Base-by-base conservation (phyloP, 2,888 invertebrate genomes). In the Noctuana brunneofusca region DNA sequence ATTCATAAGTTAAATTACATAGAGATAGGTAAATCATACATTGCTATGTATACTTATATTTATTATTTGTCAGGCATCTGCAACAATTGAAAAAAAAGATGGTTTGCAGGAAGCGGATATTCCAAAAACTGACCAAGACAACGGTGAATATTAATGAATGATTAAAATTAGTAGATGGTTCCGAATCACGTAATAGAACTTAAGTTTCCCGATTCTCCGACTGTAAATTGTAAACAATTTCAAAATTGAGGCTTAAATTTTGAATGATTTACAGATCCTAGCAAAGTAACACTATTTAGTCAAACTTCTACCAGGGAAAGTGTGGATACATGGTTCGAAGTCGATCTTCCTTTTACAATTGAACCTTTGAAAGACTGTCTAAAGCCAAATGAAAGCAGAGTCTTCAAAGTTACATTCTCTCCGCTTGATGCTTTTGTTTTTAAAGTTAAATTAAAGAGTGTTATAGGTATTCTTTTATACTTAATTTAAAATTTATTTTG, bases 371-470 rank as follows among this genome's bases (percentile, higher is more conserved):
- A 74, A 54, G 87, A 81, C 11, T 87, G 84, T 58, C 76, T 94
- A 9, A 74, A 79, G 2, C 92, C 94, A 0, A 80, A 79, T 1
- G 76, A 90, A 71, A 83, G 65, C 16, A 67, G 77, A 60, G 71
- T 72, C 9, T 93, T 92, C 68, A 87, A 72, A 56, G 80, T 94
- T 0, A 91, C 81, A 2, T 95, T 95, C 77, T 78, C 89, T 2
- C 94, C 95, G 0, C 72, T 87, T 18, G 92, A 93, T 58, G 92
- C 93, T 14, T 92, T 92, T 66, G 79, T 89, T 53, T 94, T 93
- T 64, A 86, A 79, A 78, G 83, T 89, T 27, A 78, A 75, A 67
- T 68, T 91, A 62, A 88, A 82, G 69, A 86, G 89, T 71, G 62
- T 66, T 4, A 89, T 90, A 69, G 90, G 90, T 88, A 76, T 41